phyloP scores from a whole-genome alignment of 2,113 vertebrate genomes.

The Oreochromis niloticus region DNA sequence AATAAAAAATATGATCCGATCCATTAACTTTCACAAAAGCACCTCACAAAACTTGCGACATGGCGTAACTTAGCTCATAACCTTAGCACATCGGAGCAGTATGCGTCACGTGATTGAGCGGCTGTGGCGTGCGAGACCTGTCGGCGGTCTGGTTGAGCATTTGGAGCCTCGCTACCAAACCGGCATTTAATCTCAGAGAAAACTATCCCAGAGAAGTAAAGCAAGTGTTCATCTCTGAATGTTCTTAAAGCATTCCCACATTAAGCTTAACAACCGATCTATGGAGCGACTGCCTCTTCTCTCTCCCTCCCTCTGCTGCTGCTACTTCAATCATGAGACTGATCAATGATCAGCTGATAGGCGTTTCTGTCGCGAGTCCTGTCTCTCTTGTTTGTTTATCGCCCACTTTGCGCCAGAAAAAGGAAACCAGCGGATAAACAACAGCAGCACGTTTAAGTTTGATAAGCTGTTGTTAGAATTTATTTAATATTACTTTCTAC shows the following conservation, averaged over 20 bases:
- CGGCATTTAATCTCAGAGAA: too few species aligned
- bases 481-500: background rate
- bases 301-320: background rate
- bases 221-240: background rate
- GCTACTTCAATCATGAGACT: background rate
- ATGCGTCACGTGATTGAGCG: too few species aligned
- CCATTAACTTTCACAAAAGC: too few species aligned
- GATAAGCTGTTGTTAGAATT: background rate
- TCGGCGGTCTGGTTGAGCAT: too few species aligned
- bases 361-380: background rate
- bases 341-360: fast-evolving
- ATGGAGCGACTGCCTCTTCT: background rate
- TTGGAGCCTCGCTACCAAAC: too few species aligned
- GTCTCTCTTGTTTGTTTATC: background rate
- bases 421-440: background rate
- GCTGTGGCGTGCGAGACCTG: too few species aligned
- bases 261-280: background rate
- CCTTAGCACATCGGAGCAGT: too few species aligned
- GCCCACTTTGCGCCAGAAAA: background rate
- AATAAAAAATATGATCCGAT: too few species aligned
- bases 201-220: background rate
- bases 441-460: background rate
- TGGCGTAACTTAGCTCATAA: too few species aligned
- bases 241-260: background rate
- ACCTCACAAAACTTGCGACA: too few species aligned